Evolutionary conservation across 2,797 vertebrate genomes (phyloP), one percentile per base, ranked within the genome.

Genomic region (Pygocentrus nattereri): DNA sequence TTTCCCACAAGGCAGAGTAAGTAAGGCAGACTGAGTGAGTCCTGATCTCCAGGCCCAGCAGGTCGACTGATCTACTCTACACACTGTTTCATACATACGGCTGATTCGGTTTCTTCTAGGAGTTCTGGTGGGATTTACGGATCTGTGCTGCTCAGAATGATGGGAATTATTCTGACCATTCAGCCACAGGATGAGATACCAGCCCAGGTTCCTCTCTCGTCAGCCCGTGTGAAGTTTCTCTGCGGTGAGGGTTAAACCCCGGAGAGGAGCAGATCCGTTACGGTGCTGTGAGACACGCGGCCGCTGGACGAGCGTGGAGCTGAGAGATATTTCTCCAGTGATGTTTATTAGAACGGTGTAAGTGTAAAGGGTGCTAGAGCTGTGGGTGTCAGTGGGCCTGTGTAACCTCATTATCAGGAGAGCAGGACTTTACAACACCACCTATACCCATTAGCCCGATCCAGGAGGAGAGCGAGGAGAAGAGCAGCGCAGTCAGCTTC

Each of bases 381-480:
- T 5, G 8, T 41, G 8, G 41, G 31, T 38, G 76, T 21, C 67
- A 58, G 62, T 7, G 8, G 41, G 41, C 41, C 4, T 44, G 41
- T 38, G 21, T 65, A 78, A 81, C 73, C 68, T 78, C 31, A 44
- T 74, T 67, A 84, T 68, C 58, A 68, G 59, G 47, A 73, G 67
- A 65, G 31, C 27, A 41, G 31, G 23, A 58, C 74, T 52, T 38
- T 19, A 27, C 49, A 30, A 13, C 54, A 56, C 61, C 83, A 81
- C 75, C 74, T 69, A 74, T 74, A 72, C 75, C 74, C 44, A 78
- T 81, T 75, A 74, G 56, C 21, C 38, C 54, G 11, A 38, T 75
- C 67, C 76, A 78, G 85, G 77, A 72, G 23, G 27, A 8, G 19
- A 54, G 31, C 47, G 44, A 38, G 49, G 59, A 65, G 27, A 11